These are phyloP conservation scores for Papilio glaucus DNA, from an alignment of 1,140 invertebrate species.

Conservation along the genomic window DNA sequence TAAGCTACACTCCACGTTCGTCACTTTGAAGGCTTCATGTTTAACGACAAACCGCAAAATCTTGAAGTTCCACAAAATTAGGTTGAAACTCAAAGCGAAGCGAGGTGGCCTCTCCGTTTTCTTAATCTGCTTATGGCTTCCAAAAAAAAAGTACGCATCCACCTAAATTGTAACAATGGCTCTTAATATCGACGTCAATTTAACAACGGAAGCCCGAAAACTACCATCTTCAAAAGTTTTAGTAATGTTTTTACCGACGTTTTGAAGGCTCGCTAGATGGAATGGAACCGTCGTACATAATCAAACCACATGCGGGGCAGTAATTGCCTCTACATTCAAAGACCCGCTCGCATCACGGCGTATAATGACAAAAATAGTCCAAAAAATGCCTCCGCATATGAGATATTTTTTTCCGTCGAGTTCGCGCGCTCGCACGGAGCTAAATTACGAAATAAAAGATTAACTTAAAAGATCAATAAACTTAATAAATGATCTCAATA, in stretches of 20 bases:
- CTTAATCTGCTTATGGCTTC: constrained; percentile 46
- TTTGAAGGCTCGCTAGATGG: constrained; percentile 76
- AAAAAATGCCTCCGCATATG: constrained; percentile 81
- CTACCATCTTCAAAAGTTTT: constrained; percentile 69
- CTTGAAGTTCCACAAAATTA: constrained; percentile 35
- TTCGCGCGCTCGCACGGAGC: constrained; percentile 79
- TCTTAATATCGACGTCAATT: constrained; percentile 76
- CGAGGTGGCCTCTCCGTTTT: constrained; percentile 40
- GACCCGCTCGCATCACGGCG: constrained; percentile 80
- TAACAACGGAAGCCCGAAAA: constrained; percentile 80
- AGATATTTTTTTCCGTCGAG: constrained; percentile 79
- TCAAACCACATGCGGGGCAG: constrained; percentile 82
- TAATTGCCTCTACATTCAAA: constrained; percentile 83
- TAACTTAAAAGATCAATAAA: constrained; percentile 84
- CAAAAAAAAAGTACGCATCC: constrained; percentile 42
- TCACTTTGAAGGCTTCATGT: constrained; percentile 34
- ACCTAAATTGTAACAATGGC: constrained; percentile 71
- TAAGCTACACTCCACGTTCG: background rate
- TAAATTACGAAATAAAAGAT: constrained; percentile 84
- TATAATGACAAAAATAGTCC: constrained; percentile 84
- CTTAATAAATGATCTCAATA: constrained; percentile 84
- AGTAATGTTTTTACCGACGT: constrained; percentile 77
- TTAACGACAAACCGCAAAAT: constrained; percentile 36
- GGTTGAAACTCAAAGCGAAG: constrained; percentile 35
- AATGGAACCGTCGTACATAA: constrained; percentile 79